A percentile compares a stretch with the other conserved stretches of the same genome.
Evolutionary conservation across 2,113 vertebrate species (phyloP).

Genomic region (Gymnobelideus leadbeateri): DNA sequence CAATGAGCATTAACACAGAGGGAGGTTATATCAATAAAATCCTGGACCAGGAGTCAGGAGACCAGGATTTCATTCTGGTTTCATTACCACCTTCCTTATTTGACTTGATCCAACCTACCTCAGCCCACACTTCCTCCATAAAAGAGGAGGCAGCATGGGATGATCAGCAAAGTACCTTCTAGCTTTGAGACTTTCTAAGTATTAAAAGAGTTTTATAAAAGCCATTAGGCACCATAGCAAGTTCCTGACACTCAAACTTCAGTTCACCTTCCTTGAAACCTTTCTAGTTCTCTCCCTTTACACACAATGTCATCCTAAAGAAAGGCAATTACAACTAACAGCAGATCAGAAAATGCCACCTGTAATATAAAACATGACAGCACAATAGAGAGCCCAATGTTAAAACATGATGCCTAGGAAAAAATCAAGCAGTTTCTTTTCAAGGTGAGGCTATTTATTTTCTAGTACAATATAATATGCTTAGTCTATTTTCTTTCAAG

Average conservation of each 20-base stretch:
- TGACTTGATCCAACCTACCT: neutral
- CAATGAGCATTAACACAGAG: neutral
- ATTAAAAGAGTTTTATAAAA: neutral
- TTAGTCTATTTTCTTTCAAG: conserved; percentile 27
- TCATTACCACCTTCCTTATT: neutral
- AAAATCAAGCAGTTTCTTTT: conserved; percentile 49
- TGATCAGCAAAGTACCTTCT: neutral
- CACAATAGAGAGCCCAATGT: conserved; percentile 37
- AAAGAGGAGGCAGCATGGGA: neutral
- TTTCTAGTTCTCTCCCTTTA: neutral
- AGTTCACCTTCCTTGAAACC: neutral
- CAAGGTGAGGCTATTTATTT: conserved; percentile 36
- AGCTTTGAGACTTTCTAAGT: neutral
- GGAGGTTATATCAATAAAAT: neutral
- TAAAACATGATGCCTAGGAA: neutral
- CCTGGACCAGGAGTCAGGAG: neutral
- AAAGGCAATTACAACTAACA: neutral
- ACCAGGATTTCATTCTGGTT: neutral
- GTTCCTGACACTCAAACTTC: neutral
- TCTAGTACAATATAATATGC: conserved; percentile 48
- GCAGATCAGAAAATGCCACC: conserved; percentile 10
- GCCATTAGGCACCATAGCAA: neutral
- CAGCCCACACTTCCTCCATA: neutral
- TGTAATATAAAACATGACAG: conserved; percentile 18
- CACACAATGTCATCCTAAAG: neutral